Percentiles rank a stretch among this genome's conserved stretches.
Evolutionary conservation across 2,888 invertebrate species (phyloP).

Genomic region (Pecten maximus): DNA sequence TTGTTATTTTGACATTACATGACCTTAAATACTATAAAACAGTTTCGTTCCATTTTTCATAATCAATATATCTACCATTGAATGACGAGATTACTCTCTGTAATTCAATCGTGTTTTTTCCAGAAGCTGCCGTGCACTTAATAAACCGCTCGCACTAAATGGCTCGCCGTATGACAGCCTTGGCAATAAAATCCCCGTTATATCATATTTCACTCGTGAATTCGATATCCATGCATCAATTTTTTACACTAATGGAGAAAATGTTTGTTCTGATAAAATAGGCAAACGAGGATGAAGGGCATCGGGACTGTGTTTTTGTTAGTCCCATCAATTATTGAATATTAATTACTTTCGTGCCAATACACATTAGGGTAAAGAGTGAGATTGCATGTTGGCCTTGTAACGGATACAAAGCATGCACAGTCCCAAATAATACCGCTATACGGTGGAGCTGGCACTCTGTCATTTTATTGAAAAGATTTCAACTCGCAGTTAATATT

Average conservation of each 20-base stretch:
- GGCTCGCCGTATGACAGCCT: neutral
- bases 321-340: neutral
- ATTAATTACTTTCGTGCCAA: neutral
- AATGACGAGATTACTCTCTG: neutral
- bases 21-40: neutral
- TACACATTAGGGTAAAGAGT: neutral
- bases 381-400: neutral
- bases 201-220: slow-evolving; percentile 5
- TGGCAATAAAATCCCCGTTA: neutral
- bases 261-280: neutral
- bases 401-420: neutral
- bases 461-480: too few species aligned
- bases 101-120: neutral
- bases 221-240: neutral
- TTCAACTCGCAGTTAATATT: too few species aligned
- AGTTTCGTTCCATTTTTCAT: neutral
- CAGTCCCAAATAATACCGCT: too few species aligned
- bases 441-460: too few species aligned
- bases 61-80: neutral
- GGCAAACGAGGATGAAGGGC: neutral
- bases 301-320: neutral
- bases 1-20: neutral
- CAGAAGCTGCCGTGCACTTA: neutral
- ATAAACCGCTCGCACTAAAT: neutral
- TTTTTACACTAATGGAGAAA: neutral